Percentiles rank a stretch among this genome's conserved stretches.
phyloP scores from a whole-genome alignment of 1,140 invertebrate genomes.

The Mya arenaria region DNA sequence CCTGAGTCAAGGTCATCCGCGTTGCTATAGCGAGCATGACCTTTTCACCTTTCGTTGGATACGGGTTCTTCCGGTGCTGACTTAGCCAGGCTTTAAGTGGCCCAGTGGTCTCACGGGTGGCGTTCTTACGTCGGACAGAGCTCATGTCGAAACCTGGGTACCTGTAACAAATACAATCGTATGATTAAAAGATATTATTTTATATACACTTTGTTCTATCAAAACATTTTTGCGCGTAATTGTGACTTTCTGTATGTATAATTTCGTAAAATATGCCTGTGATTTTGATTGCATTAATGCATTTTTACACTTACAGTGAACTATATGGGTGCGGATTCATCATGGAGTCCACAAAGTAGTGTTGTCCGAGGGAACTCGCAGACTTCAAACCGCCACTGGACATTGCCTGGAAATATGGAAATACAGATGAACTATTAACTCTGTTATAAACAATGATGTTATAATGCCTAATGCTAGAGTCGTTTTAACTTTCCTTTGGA shows the following conservation, averaged over 20 bases:
- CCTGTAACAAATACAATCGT: constrained; percentile 21
- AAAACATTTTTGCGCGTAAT: too few species aligned
- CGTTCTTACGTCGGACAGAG: constrained; percentile 89
- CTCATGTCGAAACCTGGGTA: constrained; percentile 49
- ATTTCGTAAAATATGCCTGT: too few species aligned
- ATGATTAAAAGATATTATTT: too few species aligned
- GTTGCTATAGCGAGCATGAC: constrained; percentile 99
- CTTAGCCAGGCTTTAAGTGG: constrained; percentile 98
- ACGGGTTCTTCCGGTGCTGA: constrained; percentile 99
- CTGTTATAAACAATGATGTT: too few species aligned
- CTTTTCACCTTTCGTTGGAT: constrained; percentile 99
- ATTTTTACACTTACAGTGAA: constrained; percentile 37
- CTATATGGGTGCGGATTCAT: constrained; percentile 52
- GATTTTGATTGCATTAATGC: neutral
- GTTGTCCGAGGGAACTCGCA: constrained; percentile 27
- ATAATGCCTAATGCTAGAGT: too few species aligned
- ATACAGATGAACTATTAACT: too few species aligned
- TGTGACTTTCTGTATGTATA: too few species aligned
- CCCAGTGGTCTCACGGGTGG: constrained; percentile 96
- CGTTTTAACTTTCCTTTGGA: too few species aligned
- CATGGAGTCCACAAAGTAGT: constrained; percentile 48
- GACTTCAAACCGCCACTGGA: constrained; percentile 9
- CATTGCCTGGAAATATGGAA: neutral
- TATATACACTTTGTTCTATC: too few species aligned
- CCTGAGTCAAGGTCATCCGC: constrained; percentile 98